Percentiles rank a stretch among this genome's conserved stretches.
These are phyloP conservation scores for Myotis myotis DNA, from an alignment of 2,797 vertebrate genomes.

Conservation along the genomic window DNA sequence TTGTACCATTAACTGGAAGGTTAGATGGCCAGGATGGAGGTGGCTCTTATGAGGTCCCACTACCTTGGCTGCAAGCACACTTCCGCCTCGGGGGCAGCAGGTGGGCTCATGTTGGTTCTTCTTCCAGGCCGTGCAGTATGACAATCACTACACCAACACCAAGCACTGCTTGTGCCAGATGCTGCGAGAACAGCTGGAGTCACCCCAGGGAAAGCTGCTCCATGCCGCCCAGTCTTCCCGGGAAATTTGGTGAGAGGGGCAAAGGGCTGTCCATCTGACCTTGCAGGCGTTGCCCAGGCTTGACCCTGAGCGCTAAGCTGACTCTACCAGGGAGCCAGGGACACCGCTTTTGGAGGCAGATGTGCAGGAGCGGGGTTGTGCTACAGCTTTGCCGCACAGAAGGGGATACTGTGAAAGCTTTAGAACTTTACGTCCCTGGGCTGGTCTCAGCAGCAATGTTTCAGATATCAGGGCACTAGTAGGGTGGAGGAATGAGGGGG, in stretches of 20 bases:
- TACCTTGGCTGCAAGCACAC: not conserved
- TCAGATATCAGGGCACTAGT: not conserved
- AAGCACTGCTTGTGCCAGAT: slow-evolving; percentile 99
- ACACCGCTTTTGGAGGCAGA: not conserved
- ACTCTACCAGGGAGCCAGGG: not conserved
- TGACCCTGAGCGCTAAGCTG: slow-evolving; percentile 11
- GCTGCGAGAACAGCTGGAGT: slow-evolving; percentile 94
- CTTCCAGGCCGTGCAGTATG: slow-evolving; percentile 92
- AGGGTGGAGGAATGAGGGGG: not conserved
- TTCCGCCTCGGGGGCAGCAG: not conserved
- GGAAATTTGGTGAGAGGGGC: slow-evolving; percentile 92
- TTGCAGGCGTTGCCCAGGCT: not conserved
- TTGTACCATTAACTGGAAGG: not conserved
- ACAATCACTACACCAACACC: slow-evolving; percentile 96
- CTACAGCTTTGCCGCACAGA: not conserved
- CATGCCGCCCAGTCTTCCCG: slow-evolving; percentile 92
- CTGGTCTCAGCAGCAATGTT: not conserved
- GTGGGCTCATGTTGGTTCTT: slow-evolving; percentile 50
- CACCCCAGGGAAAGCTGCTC: slow-evolving; percentile 91
- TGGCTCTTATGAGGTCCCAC: not conserved
- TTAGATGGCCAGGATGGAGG: not conserved
- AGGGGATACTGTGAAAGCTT: not conserved
- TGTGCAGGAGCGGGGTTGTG: not conserved
- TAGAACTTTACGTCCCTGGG: not conserved
- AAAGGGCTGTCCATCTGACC: not conserved